Evolutionary conservation across 2,888 invertebrate species (phyloP).

Genomic region (Rhagophthalmus giganteus): DNA sequence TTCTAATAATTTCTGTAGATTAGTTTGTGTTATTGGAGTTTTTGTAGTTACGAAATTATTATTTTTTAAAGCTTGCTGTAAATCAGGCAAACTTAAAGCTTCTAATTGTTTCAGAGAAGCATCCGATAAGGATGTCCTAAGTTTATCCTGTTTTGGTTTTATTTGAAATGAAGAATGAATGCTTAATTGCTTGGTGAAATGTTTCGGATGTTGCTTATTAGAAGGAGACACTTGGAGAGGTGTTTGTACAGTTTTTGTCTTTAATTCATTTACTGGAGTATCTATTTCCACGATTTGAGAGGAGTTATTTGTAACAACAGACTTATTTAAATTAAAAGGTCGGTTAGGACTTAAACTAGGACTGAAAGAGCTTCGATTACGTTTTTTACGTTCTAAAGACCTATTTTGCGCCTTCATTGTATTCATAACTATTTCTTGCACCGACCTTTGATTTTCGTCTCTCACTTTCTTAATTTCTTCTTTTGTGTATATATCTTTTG

Average conservation of each 20-base stretch:
- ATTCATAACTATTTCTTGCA: conserved; percentile 81
- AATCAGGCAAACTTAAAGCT: conserved; percentile 55
- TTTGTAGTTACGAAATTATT: conserved; percentile 37
- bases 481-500: conserved; percentile 48
- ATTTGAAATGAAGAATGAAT: conserved; percentile 39
- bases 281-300: neutral
- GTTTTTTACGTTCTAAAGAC: conserved; percentile 61
- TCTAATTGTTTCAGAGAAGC: conserved; percentile 48
- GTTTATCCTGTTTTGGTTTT: conserved; percentile 16
- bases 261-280: conserved; percentile 7
- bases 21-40: conserved; percentile 55
- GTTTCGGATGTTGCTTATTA: conserved; percentile 34
- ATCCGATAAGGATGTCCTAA: conserved; percentile 13
- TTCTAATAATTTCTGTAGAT: too few species aligned
- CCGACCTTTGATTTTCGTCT: conserved; percentile 80
- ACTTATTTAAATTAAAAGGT: conserved; percentile 46
- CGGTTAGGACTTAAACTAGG: conserved; percentile 48
- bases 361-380: conserved; percentile 58
- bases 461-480: conserved; percentile 79
- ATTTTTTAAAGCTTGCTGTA: conserved; percentile 48
- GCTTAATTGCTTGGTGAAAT: conserved; percentile 39
- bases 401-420: conserved; percentile 72
- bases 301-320: conserved; percentile 44
- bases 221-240: conserved; percentile 16
- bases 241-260: neutral